Evolutionary conservation across 64 coral and sea anemone species (phyloP).

Genomic region (Astreopora myriophthalma): DNA sequence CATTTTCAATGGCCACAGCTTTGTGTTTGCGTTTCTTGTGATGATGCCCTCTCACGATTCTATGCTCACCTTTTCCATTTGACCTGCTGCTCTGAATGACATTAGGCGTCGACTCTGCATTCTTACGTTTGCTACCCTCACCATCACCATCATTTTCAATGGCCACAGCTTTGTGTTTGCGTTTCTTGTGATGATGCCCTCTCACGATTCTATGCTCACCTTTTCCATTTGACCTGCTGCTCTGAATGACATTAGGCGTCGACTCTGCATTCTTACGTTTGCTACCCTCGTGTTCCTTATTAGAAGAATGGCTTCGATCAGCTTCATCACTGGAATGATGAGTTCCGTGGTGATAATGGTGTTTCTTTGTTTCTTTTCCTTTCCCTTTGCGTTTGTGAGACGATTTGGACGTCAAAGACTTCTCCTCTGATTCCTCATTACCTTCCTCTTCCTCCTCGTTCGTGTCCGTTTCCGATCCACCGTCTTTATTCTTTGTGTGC

Average conservation of each 20-base stretch:
- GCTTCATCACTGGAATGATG: constrained; percentile 3
- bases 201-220: background rate
- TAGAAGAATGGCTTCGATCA: background rate
- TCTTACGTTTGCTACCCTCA: background rate
- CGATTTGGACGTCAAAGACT: background rate
- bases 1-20: background rate
- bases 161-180: background rate
- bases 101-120: background rate
- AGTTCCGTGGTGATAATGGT: background rate
- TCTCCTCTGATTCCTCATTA: background rate
- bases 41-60: background rate
- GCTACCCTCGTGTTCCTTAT: background rate
- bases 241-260: background rate
- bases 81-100: background rate
- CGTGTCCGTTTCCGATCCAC: background rate
- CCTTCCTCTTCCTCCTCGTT: constrained; percentile 4
- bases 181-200: background rate
- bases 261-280: background rate
- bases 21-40: background rate
- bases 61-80: background rate
- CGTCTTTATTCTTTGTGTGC: background rate
- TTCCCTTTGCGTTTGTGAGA: constrained; percentile 17
- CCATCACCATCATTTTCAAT: too few relatives aligned
- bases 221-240: background rate
- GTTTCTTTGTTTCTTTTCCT: constrained; percentile 16